These are phyloP conservation scores for Heterodera schachtii DNA, from an alignment of 1,140 invertebrate genomes.

Conservation along the genomic window DNA sequence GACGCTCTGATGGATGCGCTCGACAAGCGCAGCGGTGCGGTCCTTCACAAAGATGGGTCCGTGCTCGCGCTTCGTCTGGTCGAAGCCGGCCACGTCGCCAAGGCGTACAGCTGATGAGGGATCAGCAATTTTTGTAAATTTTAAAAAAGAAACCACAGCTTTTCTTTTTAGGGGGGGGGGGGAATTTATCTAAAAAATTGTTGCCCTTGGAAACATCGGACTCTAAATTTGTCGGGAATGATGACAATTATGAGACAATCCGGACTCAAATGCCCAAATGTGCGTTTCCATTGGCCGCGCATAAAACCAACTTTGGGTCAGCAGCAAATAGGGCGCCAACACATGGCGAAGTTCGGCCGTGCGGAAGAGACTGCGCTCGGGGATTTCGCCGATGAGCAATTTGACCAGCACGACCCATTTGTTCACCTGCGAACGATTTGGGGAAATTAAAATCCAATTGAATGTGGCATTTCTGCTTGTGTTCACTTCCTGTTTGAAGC, in stretches of 20 bases:
- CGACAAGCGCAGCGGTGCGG: conserved; percentile 61
- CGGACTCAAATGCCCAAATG: too few relatives aligned
- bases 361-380: conserved; percentile 7
- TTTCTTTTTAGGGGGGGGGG: too few relatives aligned
- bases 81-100: conserved; percentile 90
- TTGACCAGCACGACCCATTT: conserved; percentile 12
- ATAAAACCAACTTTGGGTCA: background rate
- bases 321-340: background rate
- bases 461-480: too few relatives aligned
- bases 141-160: conserved; percentile 19
- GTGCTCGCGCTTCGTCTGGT: conserved; percentile 83
- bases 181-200: too few relatives aligned
- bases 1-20: conserved; percentile 89
- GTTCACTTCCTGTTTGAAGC: conserved; percentile 71
- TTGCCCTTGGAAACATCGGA: too few relatives aligned
- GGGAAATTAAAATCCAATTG: background rate
- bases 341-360: background rate
- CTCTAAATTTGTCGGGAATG: too few relatives aligned
- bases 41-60: conserved; percentile 52
- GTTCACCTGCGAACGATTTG: background rate
- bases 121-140: conserved; percentile 37
- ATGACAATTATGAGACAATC: too few relatives aligned
- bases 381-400: conserved; percentile 6
- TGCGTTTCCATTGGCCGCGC: too few relatives aligned
- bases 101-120: conserved; percentile 78